Base-by-base conservation (phyloP, 2,888 invertebrate genomes). In the Pycnomerus fuliginosus region DNA sequence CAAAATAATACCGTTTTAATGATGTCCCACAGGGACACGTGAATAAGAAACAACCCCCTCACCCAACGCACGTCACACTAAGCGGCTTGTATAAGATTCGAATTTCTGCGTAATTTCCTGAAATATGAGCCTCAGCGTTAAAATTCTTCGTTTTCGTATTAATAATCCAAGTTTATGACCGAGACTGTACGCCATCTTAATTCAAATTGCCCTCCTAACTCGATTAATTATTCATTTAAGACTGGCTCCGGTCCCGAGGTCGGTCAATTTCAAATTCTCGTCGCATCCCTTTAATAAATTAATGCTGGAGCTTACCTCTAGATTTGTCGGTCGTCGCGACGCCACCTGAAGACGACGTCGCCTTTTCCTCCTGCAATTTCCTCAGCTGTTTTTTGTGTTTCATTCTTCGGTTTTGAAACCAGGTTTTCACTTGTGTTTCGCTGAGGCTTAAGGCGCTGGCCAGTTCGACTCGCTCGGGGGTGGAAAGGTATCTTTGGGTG, bases 371-470 rank as follows among this genome's bases (percentile, higher is more conserved):
- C 55, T 82, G 82, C 43, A 83, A 74, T 61, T 89, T 88, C 57
- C 88, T 71, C 72, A 92, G 74, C 65, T 92, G 91, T 64, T 94
- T 94, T 78, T 94, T 94, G 71, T 94, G 92, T 69, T 94, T 94
- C 97, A 97, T 97, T 58, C 97, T 77, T 15, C 96, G 76, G 74
- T 97, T 97, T 75, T 97, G 96, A 74, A 97, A 96, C 96, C 96
- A 96, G 47, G 96, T 97, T 77, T 96, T 96, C 52, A 96, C 72
- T 51, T 96, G 85, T 0, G 97, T 97, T 75, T 97, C 97, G 8
- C 95, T 95, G 11, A 97, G 79, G 68, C 88, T 93, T 32, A 97
- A 79, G 0, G 93, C 92, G 0, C 89, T 87, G 0, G 97, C 97
- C 42, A 97, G 76, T 70, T 97, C 97, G 7, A 97, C 94, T 3